Conservation (phyloP, 64 coral and sea anemone genomes). For the Acropora tenuis region DNA sequence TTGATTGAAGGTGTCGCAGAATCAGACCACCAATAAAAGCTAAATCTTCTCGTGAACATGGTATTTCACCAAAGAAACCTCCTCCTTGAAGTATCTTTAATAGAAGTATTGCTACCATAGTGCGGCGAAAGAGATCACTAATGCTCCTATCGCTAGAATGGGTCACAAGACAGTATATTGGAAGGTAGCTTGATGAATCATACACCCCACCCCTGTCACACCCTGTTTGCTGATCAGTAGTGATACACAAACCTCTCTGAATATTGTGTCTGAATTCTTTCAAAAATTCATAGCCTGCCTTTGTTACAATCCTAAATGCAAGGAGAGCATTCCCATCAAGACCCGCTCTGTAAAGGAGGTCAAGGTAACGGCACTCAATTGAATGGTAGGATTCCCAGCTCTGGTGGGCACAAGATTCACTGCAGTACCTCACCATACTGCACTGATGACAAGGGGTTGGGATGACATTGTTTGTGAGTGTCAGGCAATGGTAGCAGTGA, state of each 20-base stretch:
- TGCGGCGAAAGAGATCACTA: slow-evolving; percentile 88
- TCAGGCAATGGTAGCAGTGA: slow-evolving; percentile 91
- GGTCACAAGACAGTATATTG: slow-evolving; percentile 88
- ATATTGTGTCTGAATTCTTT: slow-evolving; percentile 44
- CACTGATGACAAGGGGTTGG: slow-evolving; percentile 81
- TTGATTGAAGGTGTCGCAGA: slow-evolving; percentile 79
- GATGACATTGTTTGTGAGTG: not conserved
- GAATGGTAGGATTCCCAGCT: slow-evolving; percentile 87
- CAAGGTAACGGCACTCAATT: slow-evolving; percentile 80
- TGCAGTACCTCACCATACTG: slow-evolving; percentile 78
- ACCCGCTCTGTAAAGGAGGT: slow-evolving; percentile 67
- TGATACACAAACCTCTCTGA: not conserved
- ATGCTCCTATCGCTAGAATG: slow-evolving; percentile 76
- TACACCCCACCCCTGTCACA: slow-evolving; percentile 65
- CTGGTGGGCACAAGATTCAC: slow-evolving; percentile 63
- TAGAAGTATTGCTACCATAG: slow-evolving; percentile 76
- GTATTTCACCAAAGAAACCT: slow-evolving; percentile 41
- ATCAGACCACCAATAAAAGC: slow-evolving; percentile 74
- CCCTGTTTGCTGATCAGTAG: slow-evolving; percentile 21
- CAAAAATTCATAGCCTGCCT: slow-evolving; percentile 65
- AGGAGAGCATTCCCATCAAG: slow-evolving; percentile 78
- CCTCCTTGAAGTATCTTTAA: slow-evolving; percentile 69
- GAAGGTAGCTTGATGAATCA: slow-evolving; percentile 63
- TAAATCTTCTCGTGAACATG: slow-evolving; percentile 8
- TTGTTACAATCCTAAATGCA: slow-evolving; percentile 78